These are phyloP conservation scores for Pollenia amentaria DNA, from an alignment of 2,888 invertebrate genomes.

Conservation along the genomic window DNA sequence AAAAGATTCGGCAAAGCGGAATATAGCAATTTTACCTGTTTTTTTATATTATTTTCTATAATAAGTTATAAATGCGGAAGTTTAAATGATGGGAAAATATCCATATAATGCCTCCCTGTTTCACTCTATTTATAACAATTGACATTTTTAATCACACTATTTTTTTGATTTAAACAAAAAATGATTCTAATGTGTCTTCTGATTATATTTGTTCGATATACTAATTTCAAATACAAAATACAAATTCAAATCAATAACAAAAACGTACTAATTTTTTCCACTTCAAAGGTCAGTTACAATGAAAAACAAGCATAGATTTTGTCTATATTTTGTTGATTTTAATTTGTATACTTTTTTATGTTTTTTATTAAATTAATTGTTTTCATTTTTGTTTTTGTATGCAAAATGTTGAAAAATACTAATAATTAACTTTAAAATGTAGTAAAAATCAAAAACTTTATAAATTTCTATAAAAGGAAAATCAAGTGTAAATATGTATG, in stretches of 20 bases:
- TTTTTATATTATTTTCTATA: too few species aligned
- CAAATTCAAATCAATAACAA: slow-evolving; percentile 57
- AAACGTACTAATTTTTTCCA: neutral
- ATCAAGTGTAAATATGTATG: slow-evolving; percentile 62
- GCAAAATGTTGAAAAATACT: slow-evolving; percentile 31
- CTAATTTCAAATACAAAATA: slow-evolving; percentile 37
- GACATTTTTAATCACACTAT: neutral
- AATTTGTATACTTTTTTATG: slow-evolving; percentile 4
- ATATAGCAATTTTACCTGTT: too few species aligned
- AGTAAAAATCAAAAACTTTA: slow-evolving; percentile 47
- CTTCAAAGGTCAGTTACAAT: slow-evolving; percentile 63
- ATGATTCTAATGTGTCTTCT: slow-evolving; percentile 12
- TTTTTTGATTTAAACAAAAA: too few species aligned
- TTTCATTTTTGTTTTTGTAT: neutral
- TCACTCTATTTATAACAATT: too few species aligned
- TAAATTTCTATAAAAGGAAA: slow-evolving; percentile 65
- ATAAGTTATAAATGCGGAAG: too few species aligned
- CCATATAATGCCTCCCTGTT: too few species aligned
- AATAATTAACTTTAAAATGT: slow-evolving; percentile 4
- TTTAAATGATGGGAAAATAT: too few species aligned
- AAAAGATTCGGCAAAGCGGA: too few species aligned
- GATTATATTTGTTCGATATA: neutral
- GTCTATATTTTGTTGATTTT: slow-evolving; percentile 16
- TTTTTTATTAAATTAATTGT: neutral
- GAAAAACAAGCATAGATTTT: slow-evolving; percentile 34